These are phyloP conservation scores for Psilanteris sp. DNA, from an alignment of 1,140 invertebrate species.

Conservation along the genomic window DNA sequence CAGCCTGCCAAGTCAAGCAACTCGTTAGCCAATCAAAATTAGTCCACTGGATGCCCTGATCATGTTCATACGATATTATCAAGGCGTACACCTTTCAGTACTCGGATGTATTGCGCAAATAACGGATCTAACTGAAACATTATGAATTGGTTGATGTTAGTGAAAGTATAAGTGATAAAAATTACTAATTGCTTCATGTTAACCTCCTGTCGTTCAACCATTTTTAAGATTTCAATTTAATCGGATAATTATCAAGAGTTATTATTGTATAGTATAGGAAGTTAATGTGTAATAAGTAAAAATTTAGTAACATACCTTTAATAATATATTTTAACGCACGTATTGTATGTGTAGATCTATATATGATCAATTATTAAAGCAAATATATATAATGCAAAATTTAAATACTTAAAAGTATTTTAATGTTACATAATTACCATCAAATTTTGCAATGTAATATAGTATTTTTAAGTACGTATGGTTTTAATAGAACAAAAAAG, in stretches of 20 bases:
- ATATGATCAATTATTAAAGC: no score
- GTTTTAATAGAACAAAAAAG: no score
- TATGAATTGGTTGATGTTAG: slow-evolving; percentile 15
- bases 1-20: background rate
- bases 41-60: slow-evolving; percentile 11
- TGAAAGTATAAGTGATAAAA: slow-evolving; percentile 48
- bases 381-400: no score
- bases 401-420: no score
- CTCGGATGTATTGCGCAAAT: slow-evolving; percentile 35
- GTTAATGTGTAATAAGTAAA: no score
- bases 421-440: no score
- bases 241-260: slow-evolving; percentile 10
- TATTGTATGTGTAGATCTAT: no score
- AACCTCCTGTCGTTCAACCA: slow-evolving; percentile 15
- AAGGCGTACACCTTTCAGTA: slow-evolving; percentile 41
- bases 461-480: no score
- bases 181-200: slow-evolving; percentile 31
- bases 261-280: slow-evolving; percentile 20
- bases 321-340: no score
- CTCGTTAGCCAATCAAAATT: slow-evolving; percentile 35
- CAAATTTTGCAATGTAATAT: no score
- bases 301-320: no score
- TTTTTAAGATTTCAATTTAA: slow-evolving; percentile 22
- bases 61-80: slow-evolving; percentile 40
- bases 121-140: slow-evolving; percentile 39